Percentiles rank a stretch among this genome's conserved stretches.
Evolutionary conservation across 2,797 vertebrate species (phyloP).

Genomic region (Bufotes viridis): DNA sequence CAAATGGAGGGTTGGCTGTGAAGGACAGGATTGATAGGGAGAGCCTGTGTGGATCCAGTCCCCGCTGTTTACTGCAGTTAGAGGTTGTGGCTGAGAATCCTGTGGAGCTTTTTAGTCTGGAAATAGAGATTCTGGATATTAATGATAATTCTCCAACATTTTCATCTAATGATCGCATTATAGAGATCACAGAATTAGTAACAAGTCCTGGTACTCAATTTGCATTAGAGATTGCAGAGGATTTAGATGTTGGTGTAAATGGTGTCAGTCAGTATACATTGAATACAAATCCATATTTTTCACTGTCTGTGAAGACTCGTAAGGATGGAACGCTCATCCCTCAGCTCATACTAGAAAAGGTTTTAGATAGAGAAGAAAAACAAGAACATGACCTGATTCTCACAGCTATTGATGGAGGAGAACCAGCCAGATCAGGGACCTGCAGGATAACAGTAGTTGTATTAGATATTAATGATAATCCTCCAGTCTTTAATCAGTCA

Average conservation of each 20-base stretch:
- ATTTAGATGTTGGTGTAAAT: slow-evolving; percentile 64
- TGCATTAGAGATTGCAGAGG: slow-evolving; percentile 72
- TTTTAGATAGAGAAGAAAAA: slow-evolving; percentile 70
- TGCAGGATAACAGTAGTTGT: slow-evolving; percentile 66
- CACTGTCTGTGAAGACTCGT: slow-evolving; percentile 76
- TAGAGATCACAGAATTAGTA: slow-evolving; percentile 79
- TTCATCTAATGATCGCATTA: slow-evolving; percentile 77
- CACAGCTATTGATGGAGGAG: slow-evolving; percentile 70
- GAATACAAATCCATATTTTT: slow-evolving; percentile 69
- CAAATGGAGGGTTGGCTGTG: slow-evolving; percentile 68
- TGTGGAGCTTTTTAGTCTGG: slow-evolving; percentile 68
- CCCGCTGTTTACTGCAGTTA: slow-evolving; percentile 69
- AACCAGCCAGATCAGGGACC: slow-evolving; percentile 67
- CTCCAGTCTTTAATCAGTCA: slow-evolving; percentile 67
- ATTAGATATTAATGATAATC: slow-evolving; percentile 72
- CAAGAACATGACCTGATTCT: slow-evolving; percentile 65
- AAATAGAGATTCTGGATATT: slow-evolving; percentile 78
- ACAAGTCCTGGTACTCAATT: slow-evolving; percentile 69
- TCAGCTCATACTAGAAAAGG: slow-evolving; percentile 69
- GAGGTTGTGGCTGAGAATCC: slow-evolving; percentile 69
- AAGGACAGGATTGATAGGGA: slow-evolving; percentile 70
- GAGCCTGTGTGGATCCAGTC: slow-evolving; percentile 67
- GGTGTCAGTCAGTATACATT: slow-evolving; percentile 58
- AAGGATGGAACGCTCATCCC: slow-evolving; percentile 69
- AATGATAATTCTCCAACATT: slow-evolving; percentile 95